Evolutionary conservation across 2,888 invertebrate genomes (phyloP).

Genomic region (Agrochola macilenta): DNA sequence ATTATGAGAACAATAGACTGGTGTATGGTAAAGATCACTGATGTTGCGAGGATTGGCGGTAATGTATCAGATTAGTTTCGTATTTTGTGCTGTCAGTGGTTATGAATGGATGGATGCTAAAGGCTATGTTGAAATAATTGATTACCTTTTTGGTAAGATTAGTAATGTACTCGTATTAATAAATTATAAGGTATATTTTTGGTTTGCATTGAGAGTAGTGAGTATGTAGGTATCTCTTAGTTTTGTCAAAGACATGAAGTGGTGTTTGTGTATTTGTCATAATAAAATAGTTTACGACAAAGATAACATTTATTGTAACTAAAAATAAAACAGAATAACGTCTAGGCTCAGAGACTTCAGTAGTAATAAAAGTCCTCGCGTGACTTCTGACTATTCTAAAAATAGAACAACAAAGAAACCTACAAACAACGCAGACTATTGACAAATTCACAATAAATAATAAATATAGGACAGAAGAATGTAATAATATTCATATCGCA

Average conservation of each 20-base stretch:
- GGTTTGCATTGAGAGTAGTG: neutral
- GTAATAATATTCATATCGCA: slow-evolving; percentile 66
- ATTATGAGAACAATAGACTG: slow-evolving; percentile 58
- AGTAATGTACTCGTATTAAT: neutral
- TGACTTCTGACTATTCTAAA: slow-evolving; percentile 21
- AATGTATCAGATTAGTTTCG: slow-evolving; percentile 38
- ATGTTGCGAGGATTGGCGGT: slow-evolving; percentile 14
- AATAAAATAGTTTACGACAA: neutral
- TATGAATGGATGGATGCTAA: neutral
- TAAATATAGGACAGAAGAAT: slow-evolving; percentile 55
- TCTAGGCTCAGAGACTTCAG: neutral
- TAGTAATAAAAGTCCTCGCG: slow-evolving; percentile 2
- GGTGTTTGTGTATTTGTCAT: neutral
- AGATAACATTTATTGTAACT: neutral
- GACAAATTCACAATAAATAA: slow-evolving; percentile 52
- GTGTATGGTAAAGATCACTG: slow-evolving; percentile 17
- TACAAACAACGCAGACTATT: slow-evolving; percentile 31
- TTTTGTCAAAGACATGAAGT: neutral
- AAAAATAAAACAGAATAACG: neutral
- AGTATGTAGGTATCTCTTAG: neutral
- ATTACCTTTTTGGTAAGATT: neutral
- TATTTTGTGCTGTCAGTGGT: neutral
- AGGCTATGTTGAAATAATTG: neutral
- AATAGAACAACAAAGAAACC: slow-evolving; percentile 18
- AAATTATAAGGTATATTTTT: neutral